Conservation (phyloP, 2,888 invertebrate genomes). For the Leucophora obtusa region DNA sequence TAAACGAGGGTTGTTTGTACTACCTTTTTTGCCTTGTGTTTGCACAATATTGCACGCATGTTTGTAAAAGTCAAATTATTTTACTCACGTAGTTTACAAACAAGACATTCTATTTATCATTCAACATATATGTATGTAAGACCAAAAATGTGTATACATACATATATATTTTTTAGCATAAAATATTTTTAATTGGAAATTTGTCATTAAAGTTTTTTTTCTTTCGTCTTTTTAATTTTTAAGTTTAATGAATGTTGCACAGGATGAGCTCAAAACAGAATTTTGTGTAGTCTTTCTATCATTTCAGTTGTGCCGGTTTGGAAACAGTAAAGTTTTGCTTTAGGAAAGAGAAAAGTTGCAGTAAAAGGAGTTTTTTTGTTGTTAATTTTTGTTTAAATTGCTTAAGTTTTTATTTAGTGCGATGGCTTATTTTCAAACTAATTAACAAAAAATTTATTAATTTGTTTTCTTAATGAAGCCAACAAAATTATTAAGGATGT, state of each 20-base stretch:
- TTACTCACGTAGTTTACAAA: conserved; percentile 42
- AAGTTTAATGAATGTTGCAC: neutral
- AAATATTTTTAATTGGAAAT: conserved; percentile 42
- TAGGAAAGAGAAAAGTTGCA: neutral
- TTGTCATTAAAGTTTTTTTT: conserved; percentile 28
- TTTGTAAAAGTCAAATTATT: conserved; percentile 55
- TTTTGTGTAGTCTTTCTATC: neutral
- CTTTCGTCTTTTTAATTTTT: conserved; percentile 4
- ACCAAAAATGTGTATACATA: neutral
- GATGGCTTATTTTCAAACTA: neutral
- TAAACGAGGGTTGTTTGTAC: too few species aligned
- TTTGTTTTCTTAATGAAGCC: neutral
- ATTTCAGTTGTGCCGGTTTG: neutral
- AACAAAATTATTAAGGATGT: neutral
- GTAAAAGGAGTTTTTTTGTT: neutral
- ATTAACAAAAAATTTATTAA: neutral
- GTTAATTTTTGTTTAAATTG: neutral
- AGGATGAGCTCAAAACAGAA: neutral
- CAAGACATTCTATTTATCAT: conserved; percentile 30
- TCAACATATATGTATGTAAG: neutral
- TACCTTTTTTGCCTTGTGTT: neutral
- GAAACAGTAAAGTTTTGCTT: neutral
- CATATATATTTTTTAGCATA: neutral
- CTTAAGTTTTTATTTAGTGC: neutral
- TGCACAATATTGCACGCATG: conserved; percentile 44